Evolutionary conservation across 2,888 invertebrate genomes (phyloP), one percentile per base, ranked within the genome.

Genomic region (Synergus japonicus): DNA sequence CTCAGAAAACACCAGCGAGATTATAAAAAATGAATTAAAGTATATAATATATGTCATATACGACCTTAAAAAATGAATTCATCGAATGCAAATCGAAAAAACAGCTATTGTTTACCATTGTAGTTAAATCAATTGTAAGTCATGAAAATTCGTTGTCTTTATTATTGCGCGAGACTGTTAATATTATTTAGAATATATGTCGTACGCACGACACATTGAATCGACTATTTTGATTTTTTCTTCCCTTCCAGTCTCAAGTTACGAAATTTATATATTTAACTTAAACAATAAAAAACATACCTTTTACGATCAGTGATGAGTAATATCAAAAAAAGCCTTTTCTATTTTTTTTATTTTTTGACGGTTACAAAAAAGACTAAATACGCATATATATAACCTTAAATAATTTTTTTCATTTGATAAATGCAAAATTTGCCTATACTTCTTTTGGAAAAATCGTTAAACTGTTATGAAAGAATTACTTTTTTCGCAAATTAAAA

Each of bases 121-220:
- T 69, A 73, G 73, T 73, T 49, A 73, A 73, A 73, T 54, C 73
- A 73, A 73, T 73, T 73, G 73, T 73, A 73, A 73, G 29, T 54
- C 73, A 73, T 49, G 37, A 54, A 73, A 54, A 41, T 41, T 73
- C 46, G 46, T 67, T 44, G 12, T 46, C 67, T 67, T 67, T 46
- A 67, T 67, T 44, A 67, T 41, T 54, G 73, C 73, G 73, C 37
- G 54, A 73, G 37, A 69, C 69, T 69, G 73, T 73, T 73, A 73
- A 73, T 73, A 54, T 73, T 73, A 73, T 73, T 73, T 73, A 49
- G 9, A 73, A 73, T 73, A 73, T 73, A 73, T 54, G 73, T 73
- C 73, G 73, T 73, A 54, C 8, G 46, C 73, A 73, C 73, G 73
- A 73, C 73, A 73, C 73, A n/a, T 49, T 73, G n/a, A 73, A 73